A percentile compares a stretch with the other conserved stretches of the same genome.
Conservation (phyloP, 2,797 vertebrate genomes). For the Micromesistius poutassou region DNA sequence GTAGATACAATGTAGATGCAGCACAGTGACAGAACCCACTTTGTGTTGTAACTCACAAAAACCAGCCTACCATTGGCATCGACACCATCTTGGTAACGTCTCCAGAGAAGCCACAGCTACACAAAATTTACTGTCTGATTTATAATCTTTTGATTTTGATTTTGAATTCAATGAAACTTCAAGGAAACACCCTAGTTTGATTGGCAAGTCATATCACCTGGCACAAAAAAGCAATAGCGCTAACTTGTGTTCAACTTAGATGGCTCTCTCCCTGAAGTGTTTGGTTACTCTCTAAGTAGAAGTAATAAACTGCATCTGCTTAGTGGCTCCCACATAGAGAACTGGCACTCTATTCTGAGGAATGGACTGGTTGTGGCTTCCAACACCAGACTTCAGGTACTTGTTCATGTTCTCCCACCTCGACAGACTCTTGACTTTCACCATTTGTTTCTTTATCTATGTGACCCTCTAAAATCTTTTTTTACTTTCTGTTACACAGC, state of each 20-base stretch:
- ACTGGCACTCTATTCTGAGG: slow-evolving; percentile 90
- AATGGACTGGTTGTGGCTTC: slow-evolving; percentile 91
- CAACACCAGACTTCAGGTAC: slow-evolving; percentile 87
- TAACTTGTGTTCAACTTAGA: neutral
- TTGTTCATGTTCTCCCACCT: neutral
- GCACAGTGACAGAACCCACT: neutral
- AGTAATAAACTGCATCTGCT: slow-evolving; percentile 11
- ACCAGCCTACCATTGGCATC: neutral
- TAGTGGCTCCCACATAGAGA: slow-evolving; percentile 90
- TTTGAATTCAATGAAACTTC: neutral
- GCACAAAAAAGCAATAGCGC: neutral
- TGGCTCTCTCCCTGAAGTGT: neutral
- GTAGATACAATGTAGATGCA: neutral
- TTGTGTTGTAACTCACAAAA: neutral
- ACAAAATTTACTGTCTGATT: neutral
- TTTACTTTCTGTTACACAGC: slow-evolving; percentile 53
- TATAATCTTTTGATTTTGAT: neutral
- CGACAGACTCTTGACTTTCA: neutral
- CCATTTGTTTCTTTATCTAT: neutral
- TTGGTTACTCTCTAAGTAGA: neutral
- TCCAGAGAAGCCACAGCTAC: neutral
- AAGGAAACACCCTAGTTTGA: neutral
- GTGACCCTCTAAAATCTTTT: neutral
- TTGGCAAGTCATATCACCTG: neutral
- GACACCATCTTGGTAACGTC: neutral